Evolutionary conservation across 2,888 invertebrate genomes (phyloP).

Genomic region (Entomobrya proxima): DNA sequence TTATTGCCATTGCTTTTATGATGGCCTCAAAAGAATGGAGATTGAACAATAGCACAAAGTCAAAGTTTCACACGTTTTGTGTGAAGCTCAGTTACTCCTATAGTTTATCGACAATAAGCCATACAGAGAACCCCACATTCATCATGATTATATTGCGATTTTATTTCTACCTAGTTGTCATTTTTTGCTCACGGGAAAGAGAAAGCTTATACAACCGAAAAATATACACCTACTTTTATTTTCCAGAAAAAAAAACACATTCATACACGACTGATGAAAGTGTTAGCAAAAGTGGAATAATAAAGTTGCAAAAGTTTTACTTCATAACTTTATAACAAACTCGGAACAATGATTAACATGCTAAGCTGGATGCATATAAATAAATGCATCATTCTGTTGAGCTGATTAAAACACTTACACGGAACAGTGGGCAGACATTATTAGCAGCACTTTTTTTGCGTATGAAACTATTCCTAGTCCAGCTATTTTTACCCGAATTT

Average conservation of each 20-base stretch:
- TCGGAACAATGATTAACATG: no score
- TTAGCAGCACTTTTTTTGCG: not conserved
- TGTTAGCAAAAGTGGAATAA: no score
- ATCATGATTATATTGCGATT: not conserved
- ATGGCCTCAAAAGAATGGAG: not conserved
- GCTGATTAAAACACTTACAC: constrained; percentile 14
- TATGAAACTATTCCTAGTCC: not conserved
- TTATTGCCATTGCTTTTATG: not conserved
- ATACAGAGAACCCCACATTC: not conserved
- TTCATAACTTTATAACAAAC: no score
- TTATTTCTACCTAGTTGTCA: not conserved
- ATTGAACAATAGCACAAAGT: not conserved
- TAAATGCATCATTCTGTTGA: no score
- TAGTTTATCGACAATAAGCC: constrained; percentile 11
- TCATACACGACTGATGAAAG: no score
- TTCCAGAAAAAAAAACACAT: no score
- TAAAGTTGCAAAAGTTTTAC: no score
- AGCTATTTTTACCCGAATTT: not conserved
- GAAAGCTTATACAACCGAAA: no score
- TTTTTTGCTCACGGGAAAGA: no score
- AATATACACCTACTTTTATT: no score
- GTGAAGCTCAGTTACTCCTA: not conserved
- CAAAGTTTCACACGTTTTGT: constrained; percentile 8
- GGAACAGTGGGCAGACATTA: not conserved
- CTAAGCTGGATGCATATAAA: no score